Conservation (phyloP, 2,113 vertebrate species). For the Noctilio leporinus region DNA sequence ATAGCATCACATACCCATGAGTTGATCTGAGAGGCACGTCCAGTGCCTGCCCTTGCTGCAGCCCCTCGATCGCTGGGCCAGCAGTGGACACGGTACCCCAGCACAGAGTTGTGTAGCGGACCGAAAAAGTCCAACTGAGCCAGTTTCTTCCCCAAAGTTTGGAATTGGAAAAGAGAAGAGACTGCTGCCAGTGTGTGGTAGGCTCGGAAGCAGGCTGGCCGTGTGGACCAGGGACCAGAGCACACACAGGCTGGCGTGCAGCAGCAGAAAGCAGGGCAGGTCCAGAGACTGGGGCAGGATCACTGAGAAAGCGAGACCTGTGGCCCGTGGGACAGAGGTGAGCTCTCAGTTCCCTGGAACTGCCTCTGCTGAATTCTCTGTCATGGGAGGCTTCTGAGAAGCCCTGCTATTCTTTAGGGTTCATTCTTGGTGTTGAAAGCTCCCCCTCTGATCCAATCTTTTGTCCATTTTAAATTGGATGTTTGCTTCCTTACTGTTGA, state of each 20-base stretch:
- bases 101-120: background rate
- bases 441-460: background rate
- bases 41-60: background rate
- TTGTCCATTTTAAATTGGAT: background rate
- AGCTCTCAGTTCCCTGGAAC: background rate
- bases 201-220: background rate
- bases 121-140: background rate
- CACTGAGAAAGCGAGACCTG: background rate
- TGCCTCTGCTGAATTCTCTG: background rate
- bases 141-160: background rate
- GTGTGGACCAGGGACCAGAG: accelerated
- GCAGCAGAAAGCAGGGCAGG: background rate
- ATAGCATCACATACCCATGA: background rate
- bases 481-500: background rate
- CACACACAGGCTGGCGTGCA: accelerated
- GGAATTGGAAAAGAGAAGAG: background rate
- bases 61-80: background rate
- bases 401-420: background rate
- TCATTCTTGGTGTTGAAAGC: background rate
- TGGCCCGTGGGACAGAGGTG: background rate
- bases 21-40: background rate
- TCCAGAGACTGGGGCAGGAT: background rate
- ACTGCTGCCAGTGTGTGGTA: background rate
- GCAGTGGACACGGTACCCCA: background rate
- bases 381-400: background rate